Evolutionary conservation across 1,140 invertebrate genomes (phyloP).

Genomic region (Zaprionus tsacasi): DNA sequence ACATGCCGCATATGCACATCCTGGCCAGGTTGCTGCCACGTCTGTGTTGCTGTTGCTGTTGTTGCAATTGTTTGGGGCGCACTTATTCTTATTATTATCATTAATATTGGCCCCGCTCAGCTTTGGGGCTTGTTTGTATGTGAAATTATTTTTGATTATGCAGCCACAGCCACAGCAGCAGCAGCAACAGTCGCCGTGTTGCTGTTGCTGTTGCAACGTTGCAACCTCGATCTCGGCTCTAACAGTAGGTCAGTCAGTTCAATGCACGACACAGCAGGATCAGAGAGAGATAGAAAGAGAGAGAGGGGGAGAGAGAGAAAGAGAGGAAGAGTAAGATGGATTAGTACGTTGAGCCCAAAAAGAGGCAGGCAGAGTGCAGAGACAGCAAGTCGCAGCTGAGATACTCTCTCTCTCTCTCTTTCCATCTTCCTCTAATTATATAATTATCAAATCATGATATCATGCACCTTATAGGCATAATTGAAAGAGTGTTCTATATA

Average conservation of each 20-base stretch:
- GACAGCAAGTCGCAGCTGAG: constrained; percentile 8
- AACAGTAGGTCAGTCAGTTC: constrained; percentile 78
- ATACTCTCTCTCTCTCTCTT: constrained; percentile 42
- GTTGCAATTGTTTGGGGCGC: constrained; percentile 76
- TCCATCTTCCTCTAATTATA: too few relatives aligned
- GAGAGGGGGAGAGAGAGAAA: too few relatives aligned
- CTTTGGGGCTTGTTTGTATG: constrained; percentile 81
- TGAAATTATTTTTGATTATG: constrained; percentile 83
- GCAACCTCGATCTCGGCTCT: constrained; percentile 27
- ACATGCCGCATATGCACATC: not conserved
- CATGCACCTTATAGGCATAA: too few relatives aligned
- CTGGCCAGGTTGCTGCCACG: constrained; percentile 9
- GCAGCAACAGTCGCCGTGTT: constrained; percentile 11
- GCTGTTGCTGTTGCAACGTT: constrained; percentile 18
- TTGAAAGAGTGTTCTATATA: too few relatives aligned
- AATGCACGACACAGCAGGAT: constrained; percentile 43
- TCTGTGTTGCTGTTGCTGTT: constrained; percentile 40
- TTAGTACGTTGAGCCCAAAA: constrained; percentile 47
- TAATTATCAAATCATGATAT: too few relatives aligned
- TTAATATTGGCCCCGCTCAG: constrained; percentile 69
- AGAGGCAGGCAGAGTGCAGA: constrained; percentile 16
- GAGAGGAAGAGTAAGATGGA: constrained; percentile 52
- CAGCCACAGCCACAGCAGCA: constrained; percentile 49
- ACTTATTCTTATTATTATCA: constrained; percentile 83
- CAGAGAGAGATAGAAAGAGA: too few relatives aligned